Evolutionary conservation across 2,888 invertebrate species (phyloP), one percentile per base, ranked within the genome.

Genomic region (Melieria crassipennis): DNA sequence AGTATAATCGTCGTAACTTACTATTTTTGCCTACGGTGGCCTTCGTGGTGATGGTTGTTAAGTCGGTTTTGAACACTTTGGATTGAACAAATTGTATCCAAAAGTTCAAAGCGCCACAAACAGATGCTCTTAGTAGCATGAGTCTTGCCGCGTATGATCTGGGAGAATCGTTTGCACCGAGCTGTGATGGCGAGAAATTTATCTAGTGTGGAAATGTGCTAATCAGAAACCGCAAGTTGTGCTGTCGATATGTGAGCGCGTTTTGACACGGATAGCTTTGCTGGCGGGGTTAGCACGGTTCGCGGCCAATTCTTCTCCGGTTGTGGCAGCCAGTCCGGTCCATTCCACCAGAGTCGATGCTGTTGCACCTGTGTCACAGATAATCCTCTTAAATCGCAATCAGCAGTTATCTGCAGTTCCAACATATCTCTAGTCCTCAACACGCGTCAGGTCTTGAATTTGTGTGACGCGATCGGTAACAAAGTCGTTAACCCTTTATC

Each of bases 31-130:
- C 58, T 7, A 65, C 46, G 3, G 56, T n/a, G 9, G 55, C 62
- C 0, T n/a, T 7, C n/a, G 5, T 30, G 1, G 16, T 16, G 16
- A 16, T 16, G 10, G 48, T 9, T 11, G 4, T 55, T 11, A 65
- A 47, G 42, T 72, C 71, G 42, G 66, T 63, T 60, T 13, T 42
- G 63, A 71, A 71, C 4, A 52, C 7, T n/a, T 13, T 42, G 13
- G 62, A 56, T 67, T 71, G 66, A 46, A 71, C 60, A 55, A 47
- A 66, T 57, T 57, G 63, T 63, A 58, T 63, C 47, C 63, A 68
- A 46, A 64, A 68, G 3, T 52, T 71, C 43, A 68, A 43, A 7
- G 68, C 71, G 60, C 42, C 55, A 16, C 11, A 65, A 55, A n/a
- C 52, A 46, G 7, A 56, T 50, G 7, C 46, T 3, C 10, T 10